These are phyloP conservation scores for Ruditapes philippinarum DNA, from an alignment of 1,140 invertebrate species.

Conservation along the genomic window DNA sequence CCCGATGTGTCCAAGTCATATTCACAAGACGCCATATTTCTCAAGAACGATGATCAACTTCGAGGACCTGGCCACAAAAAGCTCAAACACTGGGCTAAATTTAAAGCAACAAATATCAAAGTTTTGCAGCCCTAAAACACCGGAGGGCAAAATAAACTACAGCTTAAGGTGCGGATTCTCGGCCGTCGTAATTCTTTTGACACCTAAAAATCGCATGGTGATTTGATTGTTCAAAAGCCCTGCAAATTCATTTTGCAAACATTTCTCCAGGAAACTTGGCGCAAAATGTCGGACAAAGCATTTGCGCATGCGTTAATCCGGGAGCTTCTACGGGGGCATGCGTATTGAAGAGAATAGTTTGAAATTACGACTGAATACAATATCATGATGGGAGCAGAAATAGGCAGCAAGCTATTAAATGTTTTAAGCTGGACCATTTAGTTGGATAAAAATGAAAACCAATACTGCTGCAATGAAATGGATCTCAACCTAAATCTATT, in stretches of 20 bases:
- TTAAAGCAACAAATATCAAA: constrained; percentile 41
- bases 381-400: too few relatives aligned
- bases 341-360: constrained; percentile 37
- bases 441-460: too few relatives aligned
- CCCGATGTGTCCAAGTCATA: constrained; percentile 90
- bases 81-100: constrained; percentile 24
- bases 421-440: too few relatives aligned
- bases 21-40: constrained; percentile 87
- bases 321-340: constrained; percentile 69
- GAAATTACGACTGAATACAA: too few relatives aligned
- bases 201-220: not conserved
- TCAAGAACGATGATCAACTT: constrained; percentile 89
- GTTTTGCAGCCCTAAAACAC: constrained; percentile 10
- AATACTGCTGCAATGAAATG: too few relatives aligned
- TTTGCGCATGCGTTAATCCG: constrained; percentile 81
- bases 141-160: not conserved
- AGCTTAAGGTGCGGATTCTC: not conserved
- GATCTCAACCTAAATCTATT: too few relatives aligned
- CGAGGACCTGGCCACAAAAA: constrained; percentile 90
- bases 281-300: constrained; percentile 80
- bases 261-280: constrained; percentile 77
- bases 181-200: not conserved
- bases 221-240: constrained; percentile 39
- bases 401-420: too few relatives aligned
- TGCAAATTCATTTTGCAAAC: constrained; percentile 48